phyloP scores from a whole-genome alignment of 2,113 vertebrate species.

The Lasiurus borealis region DNA sequence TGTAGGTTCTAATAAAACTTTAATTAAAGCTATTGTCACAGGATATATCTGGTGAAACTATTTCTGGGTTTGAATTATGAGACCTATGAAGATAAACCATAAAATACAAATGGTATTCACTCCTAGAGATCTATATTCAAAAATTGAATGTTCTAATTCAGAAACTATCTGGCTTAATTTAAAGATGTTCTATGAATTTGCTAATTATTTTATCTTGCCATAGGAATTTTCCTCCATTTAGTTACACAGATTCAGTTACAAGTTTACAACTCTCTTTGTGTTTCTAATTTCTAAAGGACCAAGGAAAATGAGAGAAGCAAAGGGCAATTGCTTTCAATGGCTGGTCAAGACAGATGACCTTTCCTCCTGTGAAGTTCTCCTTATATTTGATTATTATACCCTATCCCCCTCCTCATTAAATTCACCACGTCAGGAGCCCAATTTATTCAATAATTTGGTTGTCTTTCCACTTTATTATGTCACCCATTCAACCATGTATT shows the following conservation, averaged over 20 bases:
- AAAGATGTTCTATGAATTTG: not conserved
- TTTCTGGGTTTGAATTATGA: not conserved
- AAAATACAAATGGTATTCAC: not conserved
- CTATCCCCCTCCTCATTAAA: not conserved
- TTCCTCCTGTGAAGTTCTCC: not conserved
- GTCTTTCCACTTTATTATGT: not conserved
- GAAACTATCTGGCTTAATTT: not conserved
- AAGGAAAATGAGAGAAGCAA: not conserved
- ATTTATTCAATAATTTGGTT: not conserved
- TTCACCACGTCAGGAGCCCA: not conserved
- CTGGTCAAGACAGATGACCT: not conserved
- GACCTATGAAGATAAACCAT: constrained; percentile 22
- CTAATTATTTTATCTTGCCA: constrained; percentile 15
- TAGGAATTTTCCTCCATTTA: not conserved
- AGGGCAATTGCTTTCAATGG: not conserved
- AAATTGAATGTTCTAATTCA: not conserved
- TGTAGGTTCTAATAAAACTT: constrained; percentile 43
- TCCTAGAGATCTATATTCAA: constrained; percentile 23
- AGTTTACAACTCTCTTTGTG: not conserved
- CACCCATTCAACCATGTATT: not conserved
- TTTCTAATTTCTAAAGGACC: constrained; percentile 40
- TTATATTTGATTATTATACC: not conserved
- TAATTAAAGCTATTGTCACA: constrained; percentile 16
- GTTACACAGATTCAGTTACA: not conserved
- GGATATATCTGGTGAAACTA: not conserved